These are phyloP conservation scores for Conus betulinus DNA, from an alignment of 1,140 invertebrate genomes.

Conservation along the genomic window DNA sequence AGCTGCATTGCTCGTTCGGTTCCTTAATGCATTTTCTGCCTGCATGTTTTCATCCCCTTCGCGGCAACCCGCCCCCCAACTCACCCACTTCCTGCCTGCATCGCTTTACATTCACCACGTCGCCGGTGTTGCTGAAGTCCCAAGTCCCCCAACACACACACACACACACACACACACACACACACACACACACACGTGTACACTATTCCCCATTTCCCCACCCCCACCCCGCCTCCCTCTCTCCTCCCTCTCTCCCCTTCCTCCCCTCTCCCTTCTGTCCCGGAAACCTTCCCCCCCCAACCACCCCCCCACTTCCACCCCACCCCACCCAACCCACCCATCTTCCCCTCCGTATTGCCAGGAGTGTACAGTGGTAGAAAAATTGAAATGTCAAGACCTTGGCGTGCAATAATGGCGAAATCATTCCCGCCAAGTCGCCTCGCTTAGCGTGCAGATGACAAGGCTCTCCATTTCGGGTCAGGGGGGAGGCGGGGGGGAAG, in stretches of 20 bases:
- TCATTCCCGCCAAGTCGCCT: not conserved
- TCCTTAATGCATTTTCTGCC: too few relatives aligned
- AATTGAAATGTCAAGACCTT: not conserved
- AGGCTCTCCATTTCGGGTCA: not conserved
- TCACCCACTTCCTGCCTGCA: too few relatives aligned
- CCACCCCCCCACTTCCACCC: too few relatives aligned
- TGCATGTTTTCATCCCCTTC: too few relatives aligned
- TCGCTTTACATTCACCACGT: too few relatives aligned
- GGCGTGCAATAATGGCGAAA: not conserved
- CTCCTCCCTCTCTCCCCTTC: not conserved
- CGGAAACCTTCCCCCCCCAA: not conserved
- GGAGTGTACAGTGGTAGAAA: not conserved
- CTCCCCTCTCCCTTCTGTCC: not conserved
- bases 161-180: too few relatives aligned
- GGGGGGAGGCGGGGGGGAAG: not conserved
- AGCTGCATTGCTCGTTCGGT: too few relatives aligned
- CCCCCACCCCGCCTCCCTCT: not conserved
- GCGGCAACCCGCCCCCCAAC: too few relatives aligned
- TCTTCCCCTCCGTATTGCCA: not conserved
- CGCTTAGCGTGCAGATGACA: too few relatives aligned
- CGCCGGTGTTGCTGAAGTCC: too few relatives aligned
- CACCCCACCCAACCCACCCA: not conserved
- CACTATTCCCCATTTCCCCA: not conserved
- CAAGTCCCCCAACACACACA: too few relatives aligned
- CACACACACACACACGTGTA: too few relatives aligned